Conservation (phyloP, 2,113 vertebrate genomes). For the Thunnus maccoyii region DNA sequence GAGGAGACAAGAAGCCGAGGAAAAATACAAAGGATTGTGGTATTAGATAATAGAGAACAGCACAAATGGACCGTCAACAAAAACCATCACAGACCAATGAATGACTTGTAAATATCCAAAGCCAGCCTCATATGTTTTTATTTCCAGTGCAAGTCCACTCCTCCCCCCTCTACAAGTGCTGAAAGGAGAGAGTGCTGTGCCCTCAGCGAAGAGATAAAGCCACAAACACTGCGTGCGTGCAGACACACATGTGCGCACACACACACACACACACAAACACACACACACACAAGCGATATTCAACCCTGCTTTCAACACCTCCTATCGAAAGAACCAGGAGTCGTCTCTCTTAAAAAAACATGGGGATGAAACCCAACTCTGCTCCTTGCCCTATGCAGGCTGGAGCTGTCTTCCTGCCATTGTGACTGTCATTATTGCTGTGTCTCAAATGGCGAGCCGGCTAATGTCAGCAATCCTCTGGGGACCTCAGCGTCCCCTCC, state of each 20-base stretch:
- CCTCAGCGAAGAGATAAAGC: conserved; percentile 71
- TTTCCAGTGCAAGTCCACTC: conserved; percentile 27
- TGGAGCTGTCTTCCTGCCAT: conserved; percentile 81
- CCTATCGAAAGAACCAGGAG: conserved; percentile 75
- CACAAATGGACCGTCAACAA: conserved; percentile 4
- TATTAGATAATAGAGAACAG: conserved; percentile 12
- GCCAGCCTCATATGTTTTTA: conserved; percentile 43
- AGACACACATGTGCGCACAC: conserved; percentile 24
- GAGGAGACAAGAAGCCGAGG: conserved; percentile 32
- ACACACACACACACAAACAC: conserved; percentile 24
- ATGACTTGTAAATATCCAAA: conserved; percentile 43
- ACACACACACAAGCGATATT: conserved; percentile 60
- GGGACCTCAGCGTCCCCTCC: conserved; percentile 73
- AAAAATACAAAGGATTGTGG: conserved; percentile 40
- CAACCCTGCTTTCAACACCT: conserved; percentile 82
- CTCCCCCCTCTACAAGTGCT: conserved; percentile 53
- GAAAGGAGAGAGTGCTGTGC: conserved; percentile 65
- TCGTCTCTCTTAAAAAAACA: conserved; percentile 79
- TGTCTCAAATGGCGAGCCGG: conserved; percentile 76
- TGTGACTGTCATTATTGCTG: conserved; percentile 78
- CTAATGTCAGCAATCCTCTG: conserved; percentile 78
- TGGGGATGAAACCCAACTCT: conserved; percentile 79
- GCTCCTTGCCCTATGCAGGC: conserved; percentile 73
- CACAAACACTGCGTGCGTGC: conserved; percentile 32
- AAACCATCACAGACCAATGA: conserved; percentile 29